A percentile compares a stretch with the other conserved stretches of the same genome.
These are phyloP conservation scores for Hystrix cristata DNA, from an alignment of 2,113 vertebrate genomes.

Conservation along the genomic window DNA sequence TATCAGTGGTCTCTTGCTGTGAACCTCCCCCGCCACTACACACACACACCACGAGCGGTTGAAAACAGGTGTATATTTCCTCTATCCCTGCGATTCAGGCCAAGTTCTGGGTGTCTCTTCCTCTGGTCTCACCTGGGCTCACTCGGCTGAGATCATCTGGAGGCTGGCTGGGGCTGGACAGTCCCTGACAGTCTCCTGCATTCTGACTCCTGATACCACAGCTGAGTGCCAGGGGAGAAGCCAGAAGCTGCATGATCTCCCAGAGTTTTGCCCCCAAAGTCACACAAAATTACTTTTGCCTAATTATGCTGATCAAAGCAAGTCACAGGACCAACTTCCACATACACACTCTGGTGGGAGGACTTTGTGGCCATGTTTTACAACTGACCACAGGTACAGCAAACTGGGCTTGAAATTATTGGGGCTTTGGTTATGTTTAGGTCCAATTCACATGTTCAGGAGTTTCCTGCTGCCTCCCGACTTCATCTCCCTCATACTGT, in stretches of 20 bases:
- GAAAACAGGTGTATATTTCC: background rate
- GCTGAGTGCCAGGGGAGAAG: background rate
- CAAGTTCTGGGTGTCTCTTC: background rate
- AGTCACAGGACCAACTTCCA: background rate
- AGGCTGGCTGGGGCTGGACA: background rate
- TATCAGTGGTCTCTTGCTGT: background rate
- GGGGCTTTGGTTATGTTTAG: background rate
- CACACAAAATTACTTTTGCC: background rate
- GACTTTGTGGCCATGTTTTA: background rate
- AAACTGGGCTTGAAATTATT: background rate
- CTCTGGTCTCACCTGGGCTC: background rate
- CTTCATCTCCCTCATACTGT: background rate
- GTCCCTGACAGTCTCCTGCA: background rate
- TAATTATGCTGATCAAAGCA: background rate
- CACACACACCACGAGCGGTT: background rate
- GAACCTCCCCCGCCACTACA: background rate
- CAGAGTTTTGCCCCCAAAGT: background rate
- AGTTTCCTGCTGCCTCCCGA: background rate
- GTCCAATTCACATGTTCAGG: background rate
- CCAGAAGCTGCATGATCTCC: background rate
- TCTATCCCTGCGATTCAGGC: background rate
- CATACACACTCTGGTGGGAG: fast-evolving
- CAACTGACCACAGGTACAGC: background rate
- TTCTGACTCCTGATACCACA: background rate
- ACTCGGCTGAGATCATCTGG: background rate